These are phyloP conservation scores for Drosophila takahashii DNA, from an alignment of 1,140 invertebrate species.

Conservation along the genomic window DNA sequence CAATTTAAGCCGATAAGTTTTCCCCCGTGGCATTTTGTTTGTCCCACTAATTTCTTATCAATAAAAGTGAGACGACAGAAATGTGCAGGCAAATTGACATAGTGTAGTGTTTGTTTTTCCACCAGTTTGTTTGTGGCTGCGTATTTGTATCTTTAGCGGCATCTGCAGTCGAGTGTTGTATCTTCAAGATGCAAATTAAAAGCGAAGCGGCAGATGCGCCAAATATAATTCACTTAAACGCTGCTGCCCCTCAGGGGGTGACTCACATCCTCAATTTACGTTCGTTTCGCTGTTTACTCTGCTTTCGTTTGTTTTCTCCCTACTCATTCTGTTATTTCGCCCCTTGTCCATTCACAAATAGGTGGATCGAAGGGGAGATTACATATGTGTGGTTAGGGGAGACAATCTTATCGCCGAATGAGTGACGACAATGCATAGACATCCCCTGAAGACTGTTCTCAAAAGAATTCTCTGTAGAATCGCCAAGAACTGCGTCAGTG, in stretches of 20 bases:
- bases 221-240: conserved; percentile 58
- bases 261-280: conserved; percentile 62
- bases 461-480: conserved; percentile 11
- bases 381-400: too few species aligned
- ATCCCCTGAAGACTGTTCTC: not conserved
- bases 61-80: not conserved
- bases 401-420: conserved; percentile 25
- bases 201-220: conserved; percentile 31
- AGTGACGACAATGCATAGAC: conserved; percentile 34
- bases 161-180: conserved; percentile 24
- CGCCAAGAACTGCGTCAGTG: conserved; percentile 19
- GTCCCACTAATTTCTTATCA: conserved; percentile 32
- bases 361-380: not conserved
- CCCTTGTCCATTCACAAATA: conserved; percentile 45
- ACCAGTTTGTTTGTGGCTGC: conserved; percentile 10
- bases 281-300: conserved; percentile 24
- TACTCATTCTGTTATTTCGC: conserved; percentile 5
- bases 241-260: conserved; percentile 9
- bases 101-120: conserved; percentile 22
- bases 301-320: conserved; percentile 13
- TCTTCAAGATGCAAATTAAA: conserved; percentile 56
- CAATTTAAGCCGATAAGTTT: conserved; percentile 23
- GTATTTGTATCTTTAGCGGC: conserved; percentile 7
- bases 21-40: conserved; percentile 4
- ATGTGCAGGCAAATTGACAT: conserved; percentile 3